Percentiles rank a stretch among this genome's conserved stretches.
Evolutionary conservation across 2,113 vertebrate species (phyloP).

Genomic region (Ranitomeya variabilis): DNA sequence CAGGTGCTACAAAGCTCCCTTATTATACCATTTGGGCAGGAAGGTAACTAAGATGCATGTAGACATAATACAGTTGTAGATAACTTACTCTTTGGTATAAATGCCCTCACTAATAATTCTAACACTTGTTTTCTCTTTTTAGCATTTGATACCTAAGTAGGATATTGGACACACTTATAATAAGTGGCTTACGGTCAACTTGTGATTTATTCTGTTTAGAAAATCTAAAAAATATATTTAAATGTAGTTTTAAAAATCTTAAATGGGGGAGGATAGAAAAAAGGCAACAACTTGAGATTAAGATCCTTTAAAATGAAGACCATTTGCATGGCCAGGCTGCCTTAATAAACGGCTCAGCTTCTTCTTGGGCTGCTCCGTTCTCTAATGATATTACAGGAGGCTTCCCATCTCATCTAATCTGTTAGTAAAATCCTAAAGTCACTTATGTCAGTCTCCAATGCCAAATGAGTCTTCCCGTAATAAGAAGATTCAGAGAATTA

Average conservation of each 20-base stretch:
- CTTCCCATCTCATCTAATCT: conserved; percentile 96
- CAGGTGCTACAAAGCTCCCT: background rate
- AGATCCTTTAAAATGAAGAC: conserved; percentile 81
- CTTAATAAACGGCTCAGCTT: conserved; percentile 81
- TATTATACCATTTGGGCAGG: background rate
- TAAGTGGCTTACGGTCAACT: background rate
- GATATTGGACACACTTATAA: background rate
- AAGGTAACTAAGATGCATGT: background rate
- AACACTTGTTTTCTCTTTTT: background rate
- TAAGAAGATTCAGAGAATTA: conserved; percentile 99
- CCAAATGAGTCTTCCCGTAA: conserved; percentile 96
- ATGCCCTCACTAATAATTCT: background rate
- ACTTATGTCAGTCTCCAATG: conserved; percentile 98
- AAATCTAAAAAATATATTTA: conserved; percentile 63
- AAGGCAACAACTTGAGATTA: conserved; percentile 70
- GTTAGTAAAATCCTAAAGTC: conserved; percentile 97
- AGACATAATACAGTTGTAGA: background rate
- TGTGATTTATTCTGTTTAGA: background rate
- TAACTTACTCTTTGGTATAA: background rate
- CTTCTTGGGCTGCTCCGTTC: conserved; percentile 73
- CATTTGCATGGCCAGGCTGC: conserved; percentile 72
- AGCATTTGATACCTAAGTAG: background rate
- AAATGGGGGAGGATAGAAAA: conserved; percentile 52
- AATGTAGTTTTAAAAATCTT: conserved; percentile 49
- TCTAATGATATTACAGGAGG: conserved; percentile 94